Percentiles rank a stretch among this genome's conserved stretches.
phyloP scores from a whole-genome alignment of 2,888 invertebrate genomes.

The Chorisops tibialis region DNA sequence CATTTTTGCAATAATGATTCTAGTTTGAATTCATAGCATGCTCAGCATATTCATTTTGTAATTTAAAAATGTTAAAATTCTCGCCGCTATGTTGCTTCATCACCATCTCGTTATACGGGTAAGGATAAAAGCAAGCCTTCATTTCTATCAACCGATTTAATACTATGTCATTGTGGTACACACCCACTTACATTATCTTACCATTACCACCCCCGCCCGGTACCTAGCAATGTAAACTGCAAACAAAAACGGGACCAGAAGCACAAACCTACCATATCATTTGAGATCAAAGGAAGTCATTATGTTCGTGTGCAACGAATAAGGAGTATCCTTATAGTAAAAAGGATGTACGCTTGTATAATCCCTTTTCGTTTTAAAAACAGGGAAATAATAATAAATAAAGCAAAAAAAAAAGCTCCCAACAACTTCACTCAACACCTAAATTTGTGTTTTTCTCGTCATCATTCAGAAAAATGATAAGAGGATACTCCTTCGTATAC shows the following conservation, averaged over 20 bases:
- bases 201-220: conserved; percentile 4
- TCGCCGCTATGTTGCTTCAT: too few species aligned
- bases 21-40: conserved; percentile 19
- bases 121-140: conserved; percentile 11
- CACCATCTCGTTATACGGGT: neutral
- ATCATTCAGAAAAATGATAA: conserved; percentile 5
- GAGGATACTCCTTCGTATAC: neutral
- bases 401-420: conserved; percentile 1
- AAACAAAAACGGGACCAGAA: neutral
- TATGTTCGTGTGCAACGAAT: conserved; percentile 25
- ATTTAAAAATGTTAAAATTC: conserved; percentile 20
- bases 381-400: conserved; percentile 5
- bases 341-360: conserved; percentile 20
- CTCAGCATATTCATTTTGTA: conserved; percentile 25
- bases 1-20: conserved; percentile 23
- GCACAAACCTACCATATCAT: conserved; percentile 12
- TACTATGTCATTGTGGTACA: conserved; percentile 21
- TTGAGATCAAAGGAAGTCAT: conserved; percentile 27
- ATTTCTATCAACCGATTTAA: conserved; percentile 23
- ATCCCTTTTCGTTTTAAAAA: conserved; percentile 9
- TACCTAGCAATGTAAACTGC: neutral
- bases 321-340: neutral
- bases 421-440: conserved; percentile 16
- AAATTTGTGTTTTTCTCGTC: neutral
- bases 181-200: conserved; percentile 24